phyloP scores from a whole-genome alignment of 2,797 vertebrate species.

The Tokudaia muenninki region DNA sequence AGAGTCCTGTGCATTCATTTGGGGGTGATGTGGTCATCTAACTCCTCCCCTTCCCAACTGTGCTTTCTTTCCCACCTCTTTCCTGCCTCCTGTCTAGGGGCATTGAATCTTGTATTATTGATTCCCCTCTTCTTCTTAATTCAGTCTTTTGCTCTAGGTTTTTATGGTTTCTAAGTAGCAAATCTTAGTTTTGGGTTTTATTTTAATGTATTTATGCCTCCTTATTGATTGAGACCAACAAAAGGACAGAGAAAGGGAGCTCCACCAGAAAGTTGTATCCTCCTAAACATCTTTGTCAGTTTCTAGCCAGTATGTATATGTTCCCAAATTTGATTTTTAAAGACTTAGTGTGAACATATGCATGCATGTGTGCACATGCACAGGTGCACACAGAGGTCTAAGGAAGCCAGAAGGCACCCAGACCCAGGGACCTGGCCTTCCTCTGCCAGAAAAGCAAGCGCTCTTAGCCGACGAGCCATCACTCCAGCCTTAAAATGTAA shows the following conservation, averaged over 20 bases:
- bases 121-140: neutral
- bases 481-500: neutral
- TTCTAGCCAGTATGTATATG: neutral
- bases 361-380: neutral
- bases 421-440: neutral
- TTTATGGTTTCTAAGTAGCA: neutral
- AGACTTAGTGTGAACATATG: neutral
- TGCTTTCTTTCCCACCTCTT: neutral
- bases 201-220: neutral
- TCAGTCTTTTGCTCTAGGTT: neutral
- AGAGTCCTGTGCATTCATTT: neutral
- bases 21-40: neutral
- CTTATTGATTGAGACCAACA: neutral
- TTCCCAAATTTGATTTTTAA: conserved; percentile 23
- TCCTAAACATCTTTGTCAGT: neutral
- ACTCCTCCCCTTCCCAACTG: neutral
- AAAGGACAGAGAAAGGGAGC: neutral
- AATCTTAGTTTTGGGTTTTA: neutral
- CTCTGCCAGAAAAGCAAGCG: neutral
- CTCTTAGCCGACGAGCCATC: neutral
- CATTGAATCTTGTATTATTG: neutral
- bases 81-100: neutral
- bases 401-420: neutral
- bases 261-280: neutral
- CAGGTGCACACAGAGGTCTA: neutral